These are phyloP conservation scores for Siniperca obscura DNA, from an alignment of 2,797 vertebrate genomes.

Conservation along the genomic window DNA sequence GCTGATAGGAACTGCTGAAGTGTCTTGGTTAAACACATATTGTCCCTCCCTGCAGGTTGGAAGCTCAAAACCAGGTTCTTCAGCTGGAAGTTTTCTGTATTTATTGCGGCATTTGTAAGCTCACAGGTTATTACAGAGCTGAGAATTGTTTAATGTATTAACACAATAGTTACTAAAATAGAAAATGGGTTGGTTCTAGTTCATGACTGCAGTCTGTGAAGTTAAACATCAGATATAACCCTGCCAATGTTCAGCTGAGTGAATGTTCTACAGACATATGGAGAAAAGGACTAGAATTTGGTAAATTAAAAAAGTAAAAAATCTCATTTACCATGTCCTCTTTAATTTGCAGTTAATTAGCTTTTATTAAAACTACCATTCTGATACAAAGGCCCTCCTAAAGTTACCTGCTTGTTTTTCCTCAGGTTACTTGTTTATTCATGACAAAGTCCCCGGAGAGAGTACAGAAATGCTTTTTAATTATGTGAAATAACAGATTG, in stretches of 20 bases:
- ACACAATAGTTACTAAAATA: constrained; percentile 4
- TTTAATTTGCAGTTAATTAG: neutral
- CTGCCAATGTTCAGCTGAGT: neutral
- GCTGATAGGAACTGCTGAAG: constrained; percentile 69
- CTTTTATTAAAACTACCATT: constrained; percentile 1
- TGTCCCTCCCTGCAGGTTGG: constrained; percentile 56
- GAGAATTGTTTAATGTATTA: constrained; percentile 17
- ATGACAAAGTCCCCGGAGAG: neutral
- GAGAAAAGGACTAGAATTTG: neutral
- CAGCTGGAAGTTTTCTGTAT: constrained; percentile 33
- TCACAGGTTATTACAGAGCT: constrained; percentile 27
- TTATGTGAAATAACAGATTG: neutral
- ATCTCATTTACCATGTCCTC: neutral
- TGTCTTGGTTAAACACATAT: constrained; percentile 70
- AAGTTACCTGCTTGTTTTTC: neutral
- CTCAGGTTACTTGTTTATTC: neutral
- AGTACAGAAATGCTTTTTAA: neutral
- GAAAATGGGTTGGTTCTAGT: neutral
- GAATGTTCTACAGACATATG: neutral
- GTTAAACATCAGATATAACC: neutral
- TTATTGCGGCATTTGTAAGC: constrained; percentile 33
- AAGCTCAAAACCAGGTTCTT: constrained; percentile 49
- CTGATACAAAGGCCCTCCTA: neutral
- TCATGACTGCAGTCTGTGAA: constrained; percentile 4
- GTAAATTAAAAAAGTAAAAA: neutral